Base-by-base conservation (phyloP, 2,113 vertebrate genomes). In the Colaptes auratus region DNA sequence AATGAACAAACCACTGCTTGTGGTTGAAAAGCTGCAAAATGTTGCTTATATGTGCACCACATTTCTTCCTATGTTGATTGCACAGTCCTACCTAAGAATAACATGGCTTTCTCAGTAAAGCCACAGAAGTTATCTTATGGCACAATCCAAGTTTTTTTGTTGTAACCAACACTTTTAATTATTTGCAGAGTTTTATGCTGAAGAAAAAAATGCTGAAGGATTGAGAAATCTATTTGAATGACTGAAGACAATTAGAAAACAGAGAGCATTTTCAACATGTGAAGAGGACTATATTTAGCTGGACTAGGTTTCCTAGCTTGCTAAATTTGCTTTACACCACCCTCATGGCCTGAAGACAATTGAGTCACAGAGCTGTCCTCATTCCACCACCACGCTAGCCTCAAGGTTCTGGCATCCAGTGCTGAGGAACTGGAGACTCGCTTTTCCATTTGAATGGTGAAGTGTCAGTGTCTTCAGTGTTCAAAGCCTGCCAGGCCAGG, bases 121-220 rank as follows among this genome's bases (percentile, higher is more conserved):
- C 84, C 84, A 71, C 93, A 94, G 86, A 89, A 93, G 55, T 46
- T 58, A 88, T 80, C 73, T 95, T 89, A 64, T 28, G 82, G 59
- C 55, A 61, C 59, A 84, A 94, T 74, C 50, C 58, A 72, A 42
- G 10, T 8, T 74, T 88, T 59, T 69, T 91, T 64, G 78, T 80
- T 86, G 35, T 85, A 92, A 93, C 94, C 90, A 93, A 87, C 52
- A 13, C 66, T 69, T 95, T 83, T 95, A 94, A 95, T 96, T 94
- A 95, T 91, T 93, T 83, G 76, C 73, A 89, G 53, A 74, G 50
- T 58, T 92, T 72, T 46, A 85, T 30, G 27, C 39, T 53, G 72
- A 64, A 93, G 79, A 36, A 92, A 90, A 36, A 92, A 90, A 86
- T 50, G 48, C 61, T 89, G 53, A 86, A 88, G 63, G 21, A 84